These are phyloP conservation scores for Torymus auratus DNA, from an alignment of 2,888 invertebrate genomes.

Conservation along the genomic window DNA sequence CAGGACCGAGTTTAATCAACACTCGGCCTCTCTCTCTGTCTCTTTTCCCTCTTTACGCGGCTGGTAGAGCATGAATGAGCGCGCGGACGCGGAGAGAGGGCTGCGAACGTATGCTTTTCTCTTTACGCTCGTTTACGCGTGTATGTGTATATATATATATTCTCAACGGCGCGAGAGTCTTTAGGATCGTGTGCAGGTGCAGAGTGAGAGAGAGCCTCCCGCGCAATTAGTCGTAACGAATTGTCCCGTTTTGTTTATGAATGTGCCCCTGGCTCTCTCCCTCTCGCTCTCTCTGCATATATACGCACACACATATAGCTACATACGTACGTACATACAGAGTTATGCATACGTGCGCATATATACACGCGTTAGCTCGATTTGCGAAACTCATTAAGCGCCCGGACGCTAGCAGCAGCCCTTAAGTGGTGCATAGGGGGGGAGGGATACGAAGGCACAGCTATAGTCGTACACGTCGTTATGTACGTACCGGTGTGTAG, in stretches of 20 bases:
- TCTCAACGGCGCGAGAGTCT: too few species aligned
- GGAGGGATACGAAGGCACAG: too few species aligned
- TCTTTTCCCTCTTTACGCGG: background rate
- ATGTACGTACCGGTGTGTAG: too few species aligned
- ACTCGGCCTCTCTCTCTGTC: background rate
- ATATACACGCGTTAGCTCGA: background rate
- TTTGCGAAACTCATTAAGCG: slow-evolving; percentile 46
- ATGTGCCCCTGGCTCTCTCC: background rate
- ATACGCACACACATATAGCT: background rate
- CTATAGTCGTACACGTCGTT: too few species aligned
- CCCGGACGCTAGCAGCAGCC: background rate
- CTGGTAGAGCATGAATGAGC: too few species aligned
- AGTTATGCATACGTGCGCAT: background rate
- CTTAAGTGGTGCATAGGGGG: background rate
- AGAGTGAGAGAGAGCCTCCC: slow-evolving; percentile 12
- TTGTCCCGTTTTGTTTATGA: slow-evolving; percentile 51
- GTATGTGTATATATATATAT: background rate
- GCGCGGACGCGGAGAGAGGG: too few species aligned
- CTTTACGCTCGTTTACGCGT: background rate
- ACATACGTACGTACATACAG: background rate
- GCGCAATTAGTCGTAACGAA: slow-evolving; percentile 62
- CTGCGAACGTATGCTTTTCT: background rate
- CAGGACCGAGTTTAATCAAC: slow-evolving; percentile 56
- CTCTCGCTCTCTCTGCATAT: background rate
- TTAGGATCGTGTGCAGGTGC: too few species aligned